Base-by-base conservation (phyloP, 2,888 invertebrate species). In the Diploptera punctata region DNA sequence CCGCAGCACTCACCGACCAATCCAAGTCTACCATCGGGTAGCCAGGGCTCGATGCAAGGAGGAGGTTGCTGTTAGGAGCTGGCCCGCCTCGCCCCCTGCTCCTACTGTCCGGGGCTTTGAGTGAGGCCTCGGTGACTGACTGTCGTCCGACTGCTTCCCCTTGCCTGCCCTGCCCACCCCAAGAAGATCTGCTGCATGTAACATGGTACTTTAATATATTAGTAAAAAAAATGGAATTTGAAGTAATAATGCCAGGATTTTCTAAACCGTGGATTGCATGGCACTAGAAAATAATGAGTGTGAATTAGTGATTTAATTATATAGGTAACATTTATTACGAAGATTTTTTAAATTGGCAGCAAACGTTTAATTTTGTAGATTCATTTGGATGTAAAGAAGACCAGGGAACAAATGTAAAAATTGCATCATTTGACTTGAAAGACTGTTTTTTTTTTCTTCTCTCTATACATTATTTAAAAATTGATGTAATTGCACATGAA, bases 1-100 rank as follows among this genome's bases (percentile, higher is more conserved):
- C 98, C 99, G 75, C 98, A 99, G 85, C 98, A 99, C 87, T 96
- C 98, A 75, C 95, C 96, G 71, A 94, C 93, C 80, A 94, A 91
- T 83, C 91, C 93, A 38, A 90, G 90, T 80, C 84, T 93, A 82
- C 89, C 92, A 65, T 90, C 94, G 74, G 93, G 94, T 77, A 92
- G 91, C 75, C 92, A 92, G 76, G 93, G 93, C 74, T 90, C 90
- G 60, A 90, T 89, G 81, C 93, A 93, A 80, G 84, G 87, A 65
- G 94, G 95, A 77, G 96, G 97, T 82, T 98, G 98, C 86, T 98
- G 94, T 90, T 94, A 92, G 90, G 83, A 82, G 75, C 74, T 75
- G 77, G 77, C 76, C 76, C 75, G 75, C 76, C 77, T 76, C 76
- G 74, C 74, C 70, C 68, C 72, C 61, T 74, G 73, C 74, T 72